phyloP scores from a whole-genome alignment of 1,140 invertebrate species.

The Gerris buenoi region DNA sequence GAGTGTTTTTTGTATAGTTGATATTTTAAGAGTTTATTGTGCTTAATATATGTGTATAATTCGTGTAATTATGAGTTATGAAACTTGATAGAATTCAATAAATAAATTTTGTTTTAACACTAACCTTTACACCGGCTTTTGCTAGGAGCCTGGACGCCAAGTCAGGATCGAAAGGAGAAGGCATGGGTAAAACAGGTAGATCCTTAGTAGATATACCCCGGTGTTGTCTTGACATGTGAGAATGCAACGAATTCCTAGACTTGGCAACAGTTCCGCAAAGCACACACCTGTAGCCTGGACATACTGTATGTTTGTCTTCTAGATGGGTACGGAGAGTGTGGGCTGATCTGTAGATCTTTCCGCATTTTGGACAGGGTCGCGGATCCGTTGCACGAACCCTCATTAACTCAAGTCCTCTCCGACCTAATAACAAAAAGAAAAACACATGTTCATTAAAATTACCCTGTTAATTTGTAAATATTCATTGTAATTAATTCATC shows the following conservation, averaged over 20 bases:
- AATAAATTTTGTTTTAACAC: too few relatives aligned
- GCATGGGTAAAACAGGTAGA: slow-evolving; percentile 77
- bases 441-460: too few relatives aligned
- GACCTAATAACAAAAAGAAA: slow-evolving; percentile 44
- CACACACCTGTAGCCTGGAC: slow-evolving; percentile 78
- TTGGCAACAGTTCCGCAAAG: slow-evolving; percentile 83
- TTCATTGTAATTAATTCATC: too few relatives aligned
- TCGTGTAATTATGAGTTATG: too few relatives aligned
- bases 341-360: slow-evolving; percentile 76
- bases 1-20: too few relatives aligned
- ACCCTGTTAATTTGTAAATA: too few relatives aligned
- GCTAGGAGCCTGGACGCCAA: slow-evolving; percentile 60
- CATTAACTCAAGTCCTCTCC: slow-evolving; percentile 63
- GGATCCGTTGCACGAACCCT: slow-evolving; percentile 78
- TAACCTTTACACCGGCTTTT: slow-evolving; percentile 70
- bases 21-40: too few relatives aligned
- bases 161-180: slow-evolving; percentile 74
- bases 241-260: slow-evolving; percentile 75
- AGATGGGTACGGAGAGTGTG: slow-evolving; percentile 77
- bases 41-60: too few relatives aligned
- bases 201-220: slow-evolving; percentile 83
- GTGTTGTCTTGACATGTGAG: slow-evolving; percentile 82
- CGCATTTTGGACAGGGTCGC: slow-evolving; percentile 77
- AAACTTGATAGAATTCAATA: too few relatives aligned
- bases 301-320: slow-evolving; percentile 83